Evolutionary conservation across 2,888 invertebrate genomes (phyloP), one percentile per base, ranked within the genome.

Genomic region (Andrena flavipes): DNA sequence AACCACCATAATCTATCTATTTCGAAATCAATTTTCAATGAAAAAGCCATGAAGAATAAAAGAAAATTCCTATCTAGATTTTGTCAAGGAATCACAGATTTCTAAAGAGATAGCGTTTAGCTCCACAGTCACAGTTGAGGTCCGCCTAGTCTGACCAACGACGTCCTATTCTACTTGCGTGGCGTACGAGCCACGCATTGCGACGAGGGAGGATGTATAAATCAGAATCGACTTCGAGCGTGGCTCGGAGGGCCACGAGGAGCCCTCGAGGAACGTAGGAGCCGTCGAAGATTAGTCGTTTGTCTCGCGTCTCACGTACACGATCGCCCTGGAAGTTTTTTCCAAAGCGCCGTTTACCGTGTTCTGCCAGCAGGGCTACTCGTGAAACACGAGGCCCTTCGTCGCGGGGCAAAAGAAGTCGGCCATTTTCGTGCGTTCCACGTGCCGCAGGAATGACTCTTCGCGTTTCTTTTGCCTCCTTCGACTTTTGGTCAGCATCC

Each of bases 221-320:
- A 79, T 79, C 63, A 59, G 51, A 26, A 56, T 69, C 54, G 35
- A 49, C n/a, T 65, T 48, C 48, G 62, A 60, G 20, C 51, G 54
- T 54, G 71, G 72, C 63, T 54, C 54, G 65, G 70, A 63, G 80
- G 80, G 33, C 42, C 70, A 26, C 42, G 64, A 42, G 42, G 23
- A 29, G 60, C 59, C 60, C n/a, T 70, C 60, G 30, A 42, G 13
- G 48, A 49, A 54, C 65, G 65, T 26, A 10, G 20, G 33, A 23
- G 13, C 35, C 71, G 16, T 82, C 67, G 74, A 63, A 75, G 83
- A 84, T 83, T 84, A 83, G 84, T 65, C 88, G 80, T 89, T 91
- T 90, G 84, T 84, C 75, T 89, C 76, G 80, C 90, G 78, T 85
- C 88, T 91, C 90, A 90, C 90, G 90, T 91, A 77, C 82, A 60